These are phyloP conservation scores for Papilio aristodemus DNA, from an alignment of 1,140 invertebrate species.

Conservation along the genomic window DNA sequence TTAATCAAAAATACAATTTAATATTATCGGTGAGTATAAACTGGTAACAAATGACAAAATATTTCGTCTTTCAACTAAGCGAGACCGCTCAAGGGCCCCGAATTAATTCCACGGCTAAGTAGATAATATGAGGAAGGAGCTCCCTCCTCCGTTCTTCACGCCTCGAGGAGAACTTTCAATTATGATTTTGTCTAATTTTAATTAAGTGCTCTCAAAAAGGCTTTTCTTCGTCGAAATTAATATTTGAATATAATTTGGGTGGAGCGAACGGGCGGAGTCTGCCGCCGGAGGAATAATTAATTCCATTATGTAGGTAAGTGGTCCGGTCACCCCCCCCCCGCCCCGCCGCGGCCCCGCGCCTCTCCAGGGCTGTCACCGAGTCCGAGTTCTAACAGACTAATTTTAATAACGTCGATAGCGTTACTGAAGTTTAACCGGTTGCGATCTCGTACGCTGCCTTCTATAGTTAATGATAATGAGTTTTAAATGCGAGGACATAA, in stretches of 20 bases:
- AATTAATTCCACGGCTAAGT: constrained; percentile 77
- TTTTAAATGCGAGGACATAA: constrained; percentile 25
- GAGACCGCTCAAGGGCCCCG: constrained; percentile 46
- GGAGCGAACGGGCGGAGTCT: constrained; percentile 71
- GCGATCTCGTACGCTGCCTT: neutral
- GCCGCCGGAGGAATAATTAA: constrained; percentile 75
- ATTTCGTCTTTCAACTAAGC: constrained; percentile 56
- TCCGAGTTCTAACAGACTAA: neutral
- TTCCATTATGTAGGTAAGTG: constrained; percentile 68
- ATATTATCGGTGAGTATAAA: constrained; percentile 8
- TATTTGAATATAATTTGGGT: constrained; percentile 80
- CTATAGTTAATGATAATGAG: constrained; percentile 23
- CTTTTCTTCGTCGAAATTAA: constrained; percentile 78
- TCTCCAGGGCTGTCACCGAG: constrained; percentile 11
- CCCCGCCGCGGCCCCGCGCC: constrained; percentile 32
- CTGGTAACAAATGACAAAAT: constrained; percentile 43
- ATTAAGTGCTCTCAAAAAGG: constrained; percentile 79
- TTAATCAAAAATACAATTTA: constrained; percentile 23
- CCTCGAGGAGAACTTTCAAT: constrained; percentile 80
- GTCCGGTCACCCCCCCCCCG: constrained; percentile 47
- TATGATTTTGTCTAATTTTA: constrained; percentile 81
- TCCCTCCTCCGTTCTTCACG: constrained; percentile 71
- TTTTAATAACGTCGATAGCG: neutral
- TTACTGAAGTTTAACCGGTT: neutral
- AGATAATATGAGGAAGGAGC: constrained; percentile 73